Conservation (phyloP, 2,113 vertebrate genomes). For the Verasper variegatus region DNA sequence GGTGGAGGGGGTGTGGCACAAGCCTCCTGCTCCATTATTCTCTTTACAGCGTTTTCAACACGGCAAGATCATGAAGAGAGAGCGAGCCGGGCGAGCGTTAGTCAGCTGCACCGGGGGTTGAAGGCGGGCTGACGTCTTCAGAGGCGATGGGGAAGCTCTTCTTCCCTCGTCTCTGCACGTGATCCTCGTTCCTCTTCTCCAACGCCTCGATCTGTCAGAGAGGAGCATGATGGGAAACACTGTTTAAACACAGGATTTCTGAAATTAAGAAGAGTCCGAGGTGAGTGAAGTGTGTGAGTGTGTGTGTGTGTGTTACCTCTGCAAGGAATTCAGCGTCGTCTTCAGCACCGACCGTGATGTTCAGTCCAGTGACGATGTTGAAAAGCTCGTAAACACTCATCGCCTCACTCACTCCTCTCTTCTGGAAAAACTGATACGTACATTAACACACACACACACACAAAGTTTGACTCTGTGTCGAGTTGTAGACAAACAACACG, state of each 20-base stretch:
- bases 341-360: slow-evolving; percentile 87
- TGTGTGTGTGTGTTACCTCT: slow-evolving; percentile 81
- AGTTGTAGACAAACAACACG: too few relatives aligned
- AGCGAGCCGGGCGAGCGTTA: slow-evolving; percentile 52
- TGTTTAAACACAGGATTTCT: background rate
- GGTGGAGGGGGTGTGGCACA: background rate
- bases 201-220: slow-evolving; percentile 88
- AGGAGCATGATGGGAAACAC: background rate
- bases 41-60: slow-evolving; percentile 17
- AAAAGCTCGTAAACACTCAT: slow-evolving; percentile 90
- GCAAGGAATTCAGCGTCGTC: slow-evolving; percentile 91
- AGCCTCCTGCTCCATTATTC: background rate
- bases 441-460: background rate
- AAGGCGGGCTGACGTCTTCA: slow-evolving; percentile 82
- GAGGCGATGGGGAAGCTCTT: slow-evolving; percentile 78
- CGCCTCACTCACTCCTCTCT: slow-evolving; percentile 88
- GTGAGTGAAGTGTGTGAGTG: background rate
- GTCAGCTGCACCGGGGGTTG: slow-evolving; percentile 71
- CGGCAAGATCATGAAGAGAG: slow-evolving; percentile 30
- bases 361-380: slow-evolving; percentile 90
- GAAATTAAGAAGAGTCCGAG: too few relatives aligned
- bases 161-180: slow-evolving; percentile 90
- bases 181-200: slow-evolving; percentile 96
- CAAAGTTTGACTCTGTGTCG: background rate
- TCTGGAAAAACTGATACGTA: slow-evolving; percentile 91